A percentile compares a stretch with the other conserved stretches of the same genome.
Conservation (phyloP, 1,140 invertebrate genomes). For the Habropoda laboriosa region DNA sequence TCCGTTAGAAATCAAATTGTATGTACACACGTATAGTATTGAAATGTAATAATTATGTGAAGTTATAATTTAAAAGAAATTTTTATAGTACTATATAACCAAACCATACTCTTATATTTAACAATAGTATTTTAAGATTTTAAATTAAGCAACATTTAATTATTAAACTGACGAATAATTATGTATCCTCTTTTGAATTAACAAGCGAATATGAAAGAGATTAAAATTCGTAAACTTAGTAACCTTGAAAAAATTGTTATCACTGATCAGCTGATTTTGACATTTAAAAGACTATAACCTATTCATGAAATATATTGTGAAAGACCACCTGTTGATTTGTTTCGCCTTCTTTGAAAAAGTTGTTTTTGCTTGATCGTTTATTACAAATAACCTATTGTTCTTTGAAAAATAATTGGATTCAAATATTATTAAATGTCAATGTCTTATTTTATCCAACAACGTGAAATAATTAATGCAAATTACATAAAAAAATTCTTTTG, state of each 20-base stretch:
- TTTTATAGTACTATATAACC: neutral
- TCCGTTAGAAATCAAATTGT: neutral
- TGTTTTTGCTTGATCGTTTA: neutral
- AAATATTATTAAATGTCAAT: constrained; percentile 20
- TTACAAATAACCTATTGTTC: neutral
- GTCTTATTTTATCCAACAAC: neutral
- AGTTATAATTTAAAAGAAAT: neutral
- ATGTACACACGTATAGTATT: neutral
- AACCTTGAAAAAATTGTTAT: constrained; percentile 29
- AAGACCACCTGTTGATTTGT: constrained; percentile 36
- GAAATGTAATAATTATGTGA: neutral
- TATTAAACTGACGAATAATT: neutral
- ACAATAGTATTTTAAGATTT: neutral
- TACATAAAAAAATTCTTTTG: neutral
- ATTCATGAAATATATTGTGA: constrained; percentile 19
- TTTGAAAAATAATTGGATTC: neutral
- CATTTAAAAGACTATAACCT: constrained; percentile 55
- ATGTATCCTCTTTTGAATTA: neutral
- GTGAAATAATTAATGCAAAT: neutral
- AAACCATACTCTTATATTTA: neutral
- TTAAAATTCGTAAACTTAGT: constrained; percentile 7
- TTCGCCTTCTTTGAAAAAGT: neutral
- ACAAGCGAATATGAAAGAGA: neutral
- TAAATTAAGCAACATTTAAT: neutral
- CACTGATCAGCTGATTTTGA: constrained; percentile 62